phyloP scores from a whole-genome alignment of 2,113 vertebrate genomes.

The Corythornis vintsioides region DNA sequence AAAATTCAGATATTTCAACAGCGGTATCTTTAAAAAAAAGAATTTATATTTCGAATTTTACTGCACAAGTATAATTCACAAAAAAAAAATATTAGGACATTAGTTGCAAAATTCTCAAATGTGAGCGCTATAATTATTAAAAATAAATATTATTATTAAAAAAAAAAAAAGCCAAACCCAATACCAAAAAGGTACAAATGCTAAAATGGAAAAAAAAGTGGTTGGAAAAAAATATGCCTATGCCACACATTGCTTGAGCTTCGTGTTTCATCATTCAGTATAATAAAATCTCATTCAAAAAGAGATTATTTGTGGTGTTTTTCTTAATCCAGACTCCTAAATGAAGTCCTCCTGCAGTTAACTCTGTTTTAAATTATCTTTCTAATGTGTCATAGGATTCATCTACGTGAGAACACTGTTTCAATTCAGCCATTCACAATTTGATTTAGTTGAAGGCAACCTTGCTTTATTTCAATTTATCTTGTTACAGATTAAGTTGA shows the following conservation, averaged over 20 bases:
- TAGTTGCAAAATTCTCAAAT: neutral
- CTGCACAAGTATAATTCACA: neutral
- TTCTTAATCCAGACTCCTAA: constrained; percentile 6
- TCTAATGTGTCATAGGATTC: neutral
- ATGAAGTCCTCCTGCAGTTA: constrained; percentile 37
- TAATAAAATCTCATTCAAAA: neutral
- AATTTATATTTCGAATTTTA: neutral
- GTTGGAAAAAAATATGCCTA: neutral
- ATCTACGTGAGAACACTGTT: neutral
- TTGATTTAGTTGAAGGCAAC: constrained; percentile 31
- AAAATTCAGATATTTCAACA: neutral
- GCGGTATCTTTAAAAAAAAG: neutral
- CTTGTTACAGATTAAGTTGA: constrained; percentile 32
- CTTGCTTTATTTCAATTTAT: constrained; percentile 42
- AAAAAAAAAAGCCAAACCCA: neutral
- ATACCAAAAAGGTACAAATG: neutral
- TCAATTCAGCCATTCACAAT: constrained; percentile 15
- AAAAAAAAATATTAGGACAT: neutral
- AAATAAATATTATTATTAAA: no score
- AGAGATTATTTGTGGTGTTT: constrained; percentile 12
- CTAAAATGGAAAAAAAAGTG: neutral
- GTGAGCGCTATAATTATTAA: neutral
- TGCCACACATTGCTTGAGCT: neutral
- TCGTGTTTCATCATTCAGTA: neutral
- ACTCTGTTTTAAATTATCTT: constrained; percentile 26